Conservation (phyloP, 1,140 invertebrate species). For the Bombus sylvicola region DNA sequence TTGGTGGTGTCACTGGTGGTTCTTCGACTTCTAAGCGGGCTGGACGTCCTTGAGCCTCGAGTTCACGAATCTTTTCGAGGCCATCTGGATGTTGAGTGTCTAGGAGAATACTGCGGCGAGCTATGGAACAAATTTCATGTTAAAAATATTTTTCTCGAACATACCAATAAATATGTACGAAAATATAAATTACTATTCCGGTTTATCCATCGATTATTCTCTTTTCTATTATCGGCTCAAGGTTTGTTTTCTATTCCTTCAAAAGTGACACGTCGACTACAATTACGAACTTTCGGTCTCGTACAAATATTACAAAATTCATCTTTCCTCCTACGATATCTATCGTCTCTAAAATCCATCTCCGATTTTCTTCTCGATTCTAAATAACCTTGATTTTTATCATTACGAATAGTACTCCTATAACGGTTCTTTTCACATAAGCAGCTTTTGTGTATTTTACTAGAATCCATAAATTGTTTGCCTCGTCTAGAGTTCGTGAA, state of each 20-base stretch:
- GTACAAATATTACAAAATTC: constrained; percentile 21
- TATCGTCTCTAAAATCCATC: background rate
- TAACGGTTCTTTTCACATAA: background rate
- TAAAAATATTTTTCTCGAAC: background rate
- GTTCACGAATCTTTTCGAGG: constrained; percentile 94
- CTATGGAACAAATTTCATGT: constrained; percentile 75
- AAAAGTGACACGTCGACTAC: constrained; percentile 16
- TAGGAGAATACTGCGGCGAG: constrained; percentile 91
- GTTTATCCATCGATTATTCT: background rate
- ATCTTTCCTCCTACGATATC: background rate
- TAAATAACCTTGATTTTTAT: background rate
- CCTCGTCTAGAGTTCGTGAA: background rate
- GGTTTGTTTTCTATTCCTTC: background rate
- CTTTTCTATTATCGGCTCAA: background rate
- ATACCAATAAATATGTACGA: background rate
- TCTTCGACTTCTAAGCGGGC: constrained; percentile 92
- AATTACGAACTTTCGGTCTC: background rate
- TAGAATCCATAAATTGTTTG: background rate
- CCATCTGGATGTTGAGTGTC: constrained; percentile 97
- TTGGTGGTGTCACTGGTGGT: constrained; percentile 89
- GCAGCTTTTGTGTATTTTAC: background rate
- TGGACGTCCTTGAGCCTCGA: constrained; percentile 92
- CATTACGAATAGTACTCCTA: no score
- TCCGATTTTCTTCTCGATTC: constrained; percentile 16
- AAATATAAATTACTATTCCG: constrained; percentile 15